Evolutionary conservation across 2,113 vertebrate species (phyloP).

Genomic region (Mesocricetus auratus): DNA sequence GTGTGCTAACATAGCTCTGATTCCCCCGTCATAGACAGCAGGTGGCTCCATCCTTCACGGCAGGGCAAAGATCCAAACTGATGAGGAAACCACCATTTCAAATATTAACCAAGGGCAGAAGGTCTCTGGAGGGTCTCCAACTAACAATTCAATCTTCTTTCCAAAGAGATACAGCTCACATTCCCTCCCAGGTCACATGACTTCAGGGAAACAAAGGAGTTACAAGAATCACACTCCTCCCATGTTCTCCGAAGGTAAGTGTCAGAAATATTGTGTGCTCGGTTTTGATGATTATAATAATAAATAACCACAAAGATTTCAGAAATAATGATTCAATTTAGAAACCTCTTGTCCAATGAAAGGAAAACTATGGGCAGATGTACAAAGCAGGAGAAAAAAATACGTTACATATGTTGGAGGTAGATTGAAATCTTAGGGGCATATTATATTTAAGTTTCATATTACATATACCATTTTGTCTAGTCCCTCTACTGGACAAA

Average conservation of each 20-base stretch:
- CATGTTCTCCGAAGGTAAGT: not conserved
- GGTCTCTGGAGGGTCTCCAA: not conserved
- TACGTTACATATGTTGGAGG: not conserved
- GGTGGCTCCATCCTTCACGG: not conserved
- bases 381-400: not conserved
- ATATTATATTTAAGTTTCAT: not conserved
- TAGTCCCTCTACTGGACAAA: not conserved
- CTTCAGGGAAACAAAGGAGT: not conserved
- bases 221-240: not conserved
- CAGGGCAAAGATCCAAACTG: not conserved
- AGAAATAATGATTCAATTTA: conserved; percentile 5
- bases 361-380: not conserved
- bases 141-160: not conserved
- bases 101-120: not conserved
- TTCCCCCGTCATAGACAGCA: not conserved
- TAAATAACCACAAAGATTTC: conserved; percentile 2
- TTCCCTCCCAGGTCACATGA: not conserved
- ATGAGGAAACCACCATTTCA: conserved; percentile 3
- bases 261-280: not conserved
- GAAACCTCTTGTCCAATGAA: not conserved
- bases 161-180: not conserved
- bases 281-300: not conserved
- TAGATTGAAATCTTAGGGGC: not conserved
- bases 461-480: not conserved
- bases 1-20: not conserved